Conservation (phyloP, 2,113 vertebrate genomes). For the Spea bombifrons region DNA sequence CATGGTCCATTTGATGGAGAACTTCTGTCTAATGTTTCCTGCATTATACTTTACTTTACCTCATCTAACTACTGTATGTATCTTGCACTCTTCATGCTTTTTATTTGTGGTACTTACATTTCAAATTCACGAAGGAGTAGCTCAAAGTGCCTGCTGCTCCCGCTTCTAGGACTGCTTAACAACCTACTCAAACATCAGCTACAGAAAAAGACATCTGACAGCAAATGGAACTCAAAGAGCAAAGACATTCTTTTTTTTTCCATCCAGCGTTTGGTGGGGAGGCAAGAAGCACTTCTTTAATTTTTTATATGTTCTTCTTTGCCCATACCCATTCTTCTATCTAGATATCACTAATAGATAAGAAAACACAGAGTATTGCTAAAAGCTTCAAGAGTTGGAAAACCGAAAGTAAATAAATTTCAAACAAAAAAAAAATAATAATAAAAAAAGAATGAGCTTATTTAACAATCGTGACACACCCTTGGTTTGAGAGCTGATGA, state of each 20-base stretch:
- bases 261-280: constrained; percentile 5
- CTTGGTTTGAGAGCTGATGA: no score
- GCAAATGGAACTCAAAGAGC: constrained; percentile 54
- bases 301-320: not conserved
- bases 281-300: not conserved
- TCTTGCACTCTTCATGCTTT: constrained; percentile 34
- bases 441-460: no score
- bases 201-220: constrained; percentile 30
- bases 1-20: constrained; percentile 17
- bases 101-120: constrained; percentile 47
- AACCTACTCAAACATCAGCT: constrained; percentile 39
- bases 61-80: constrained; percentile 25
- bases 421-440: no score
- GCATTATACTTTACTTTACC: not conserved
- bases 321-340: not conserved
- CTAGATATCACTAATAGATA: not conserved
- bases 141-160: constrained; percentile 43
- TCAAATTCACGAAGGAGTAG: constrained; percentile 46
- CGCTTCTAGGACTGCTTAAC: constrained; percentile 44
- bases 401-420: no score
- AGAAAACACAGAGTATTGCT: no score
- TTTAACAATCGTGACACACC: no score
- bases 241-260: constrained; percentile 45
- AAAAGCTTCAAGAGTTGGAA: no score
- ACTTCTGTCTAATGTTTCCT: constrained; percentile 28